A percentile compares a stretch with the other conserved stretches of the same genome.
phyloP scores from a whole-genome alignment of 2,888 invertebrate species.

The Sphecodes monilicornis region DNA sequence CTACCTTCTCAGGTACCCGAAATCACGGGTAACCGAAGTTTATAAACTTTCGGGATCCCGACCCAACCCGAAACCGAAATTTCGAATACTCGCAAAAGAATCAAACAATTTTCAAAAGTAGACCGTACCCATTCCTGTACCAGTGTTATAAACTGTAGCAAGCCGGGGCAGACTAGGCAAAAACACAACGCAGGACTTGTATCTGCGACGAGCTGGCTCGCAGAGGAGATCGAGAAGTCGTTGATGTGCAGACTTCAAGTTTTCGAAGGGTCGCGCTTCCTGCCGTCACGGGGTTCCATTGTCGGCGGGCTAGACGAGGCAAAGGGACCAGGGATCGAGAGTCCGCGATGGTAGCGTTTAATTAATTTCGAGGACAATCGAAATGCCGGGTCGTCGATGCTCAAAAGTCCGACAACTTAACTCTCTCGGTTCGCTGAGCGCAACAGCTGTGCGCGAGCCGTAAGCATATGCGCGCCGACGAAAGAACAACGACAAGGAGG shows the following conservation, averaged over 20 bases:
- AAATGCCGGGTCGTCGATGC: slow-evolving; percentile 18
- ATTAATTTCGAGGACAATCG: slow-evolving; percentile 68
- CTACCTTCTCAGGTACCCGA: too few species aligned
- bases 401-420: slow-evolving; percentile 61
- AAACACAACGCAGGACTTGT: background rate
- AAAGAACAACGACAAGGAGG: slow-evolving; percentile 63
- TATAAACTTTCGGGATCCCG: too few species aligned
- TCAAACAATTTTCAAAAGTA: too few species aligned
- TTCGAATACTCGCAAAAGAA: too few species aligned
- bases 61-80: too few species aligned
- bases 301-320: slow-evolving; percentile 41
- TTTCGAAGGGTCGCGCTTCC: slow-evolving; percentile 7
- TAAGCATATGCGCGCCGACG: slow-evolving; percentile 63
- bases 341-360: slow-evolving; percentile 48
- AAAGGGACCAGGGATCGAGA: background rate
- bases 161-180: too few species aligned
- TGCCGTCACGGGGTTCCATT: slow-evolving; percentile 24
- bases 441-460: slow-evolving; percentile 59
- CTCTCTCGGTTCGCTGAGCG: slow-evolving; percentile 24
- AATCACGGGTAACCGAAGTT: too few species aligned
- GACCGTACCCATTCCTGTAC: too few species aligned
- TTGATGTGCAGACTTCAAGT: background rate
- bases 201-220: background rate
- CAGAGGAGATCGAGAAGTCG: background rate
- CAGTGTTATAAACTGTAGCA: too few species aligned